These are phyloP conservation scores for Mungos mungo DNA, from an alignment of 2,113 vertebrate species.

Conservation along the genomic window DNA sequence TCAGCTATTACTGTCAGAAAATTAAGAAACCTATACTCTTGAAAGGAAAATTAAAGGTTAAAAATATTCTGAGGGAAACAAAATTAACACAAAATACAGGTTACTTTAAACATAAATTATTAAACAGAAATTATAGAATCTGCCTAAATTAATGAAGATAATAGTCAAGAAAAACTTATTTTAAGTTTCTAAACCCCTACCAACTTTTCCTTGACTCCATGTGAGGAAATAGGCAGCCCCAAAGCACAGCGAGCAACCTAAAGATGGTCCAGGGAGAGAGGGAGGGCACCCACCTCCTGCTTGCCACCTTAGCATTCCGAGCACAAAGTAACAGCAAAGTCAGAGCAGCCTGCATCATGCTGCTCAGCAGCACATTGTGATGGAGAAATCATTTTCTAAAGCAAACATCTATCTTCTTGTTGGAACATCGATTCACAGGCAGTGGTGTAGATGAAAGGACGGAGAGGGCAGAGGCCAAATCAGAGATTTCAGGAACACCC, in stretches of 20 bases:
- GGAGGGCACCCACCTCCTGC: background rate
- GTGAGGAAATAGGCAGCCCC: background rate
- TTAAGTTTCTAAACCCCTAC: background rate
- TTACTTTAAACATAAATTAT: background rate
- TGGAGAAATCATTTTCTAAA: background rate
- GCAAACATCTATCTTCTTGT: background rate
- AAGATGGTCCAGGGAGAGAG: background rate
- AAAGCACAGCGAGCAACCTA: fast-evolving
- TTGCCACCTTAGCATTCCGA: background rate
- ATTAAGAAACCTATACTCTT: background rate
- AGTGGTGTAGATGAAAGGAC: fast-evolving
- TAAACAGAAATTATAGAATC: background rate
- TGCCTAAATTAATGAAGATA: background rate
- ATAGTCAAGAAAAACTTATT: background rate
- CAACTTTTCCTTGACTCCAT: background rate
- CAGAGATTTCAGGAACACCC: background rate
- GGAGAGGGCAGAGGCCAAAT: fast-evolving
- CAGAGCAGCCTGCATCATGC: background rate
- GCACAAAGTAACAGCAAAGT: too few relatives aligned
- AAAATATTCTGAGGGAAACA: slow-evolving; percentile 16
- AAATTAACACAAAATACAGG: background rate
- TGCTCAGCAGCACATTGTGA: background rate
- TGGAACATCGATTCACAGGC: background rate
- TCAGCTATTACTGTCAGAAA: background rate
- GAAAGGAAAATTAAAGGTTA: background rate